Evolutionary conservation across 2,888 invertebrate species (phyloP).

Genomic region (Leucophenga montana): DNA sequence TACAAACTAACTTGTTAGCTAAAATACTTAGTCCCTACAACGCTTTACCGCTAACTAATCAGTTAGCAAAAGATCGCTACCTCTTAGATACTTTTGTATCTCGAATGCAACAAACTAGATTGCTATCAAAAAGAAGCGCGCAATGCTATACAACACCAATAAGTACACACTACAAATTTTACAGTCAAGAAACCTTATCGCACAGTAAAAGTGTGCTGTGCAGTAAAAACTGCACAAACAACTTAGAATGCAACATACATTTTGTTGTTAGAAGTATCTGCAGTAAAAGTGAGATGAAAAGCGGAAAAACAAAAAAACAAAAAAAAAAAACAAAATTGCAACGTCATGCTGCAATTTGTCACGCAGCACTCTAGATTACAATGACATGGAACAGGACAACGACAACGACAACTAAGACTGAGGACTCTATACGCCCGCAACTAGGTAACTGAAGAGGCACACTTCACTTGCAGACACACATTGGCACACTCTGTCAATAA

Average conservation of each 20-base stretch:
- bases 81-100: too few species aligned
- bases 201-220: too few species aligned
- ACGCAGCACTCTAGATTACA: conserved; percentile 42
- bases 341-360: conserved; percentile 61
- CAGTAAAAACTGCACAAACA: too few species aligned
- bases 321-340: conserved; percentile 41
- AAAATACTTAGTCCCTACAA: background rate
- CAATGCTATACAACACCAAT: background rate
- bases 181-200: too few species aligned
- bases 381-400: background rate
- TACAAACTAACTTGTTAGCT: background rate
- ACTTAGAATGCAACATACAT: too few species aligned
- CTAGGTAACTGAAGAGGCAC: background rate
- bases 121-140: conserved; percentile 16
- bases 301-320: conserved; percentile 20
- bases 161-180: conserved; percentile 4
- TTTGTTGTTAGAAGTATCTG: background rate
- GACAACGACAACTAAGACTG: background rate
- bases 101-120: background rate
- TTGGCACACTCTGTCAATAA: conserved; percentile 56
- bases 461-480: background rate
- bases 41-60: conserved; percentile 15
- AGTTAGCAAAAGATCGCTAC: background rate
- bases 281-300: background rate
- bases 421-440: conserved; percentile 8